Evolutionary conservation across 1,140 invertebrate species (phyloP).

Genomic region (Bombus confusus): DNA sequence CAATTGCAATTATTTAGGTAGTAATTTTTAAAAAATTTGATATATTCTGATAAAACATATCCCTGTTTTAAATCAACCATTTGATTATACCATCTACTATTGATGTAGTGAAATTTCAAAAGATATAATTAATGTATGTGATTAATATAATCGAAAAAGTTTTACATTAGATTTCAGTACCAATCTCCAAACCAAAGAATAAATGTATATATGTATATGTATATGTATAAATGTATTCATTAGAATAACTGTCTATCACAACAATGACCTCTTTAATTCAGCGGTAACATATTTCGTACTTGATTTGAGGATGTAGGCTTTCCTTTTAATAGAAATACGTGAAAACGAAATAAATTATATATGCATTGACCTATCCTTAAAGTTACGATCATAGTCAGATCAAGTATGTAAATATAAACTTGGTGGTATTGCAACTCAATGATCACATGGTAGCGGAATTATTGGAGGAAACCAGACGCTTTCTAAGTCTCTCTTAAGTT

Average conservation of each 20-base stretch:
- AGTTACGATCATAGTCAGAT: neutral
- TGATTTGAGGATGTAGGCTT: neutral
- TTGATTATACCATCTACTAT: no score
- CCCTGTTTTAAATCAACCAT: no score
- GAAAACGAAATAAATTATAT: neutral
- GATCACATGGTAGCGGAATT: neutral
- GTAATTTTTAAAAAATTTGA: no score
- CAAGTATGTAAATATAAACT: neutral
- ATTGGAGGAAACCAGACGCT: slow-evolving; percentile 38
- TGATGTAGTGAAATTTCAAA: no score
- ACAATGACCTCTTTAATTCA: neutral
- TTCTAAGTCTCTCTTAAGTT: slow-evolving; percentile 48
- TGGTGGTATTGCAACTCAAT: neutral
- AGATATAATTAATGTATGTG: no score
- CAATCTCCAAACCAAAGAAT: neutral
- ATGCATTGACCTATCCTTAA: neutral
- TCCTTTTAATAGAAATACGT: neutral
- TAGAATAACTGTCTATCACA: neutral
- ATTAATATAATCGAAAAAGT: no score
- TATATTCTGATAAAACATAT: no score
- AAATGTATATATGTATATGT: neutral
- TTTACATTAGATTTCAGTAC: neutral
- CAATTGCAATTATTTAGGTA: no score
- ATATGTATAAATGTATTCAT: neutral
- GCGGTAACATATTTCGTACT: neutral